Evolutionary conservation across 2,888 invertebrate genomes (phyloP).

Genomic region (Microctonus hyperodae): DNA sequence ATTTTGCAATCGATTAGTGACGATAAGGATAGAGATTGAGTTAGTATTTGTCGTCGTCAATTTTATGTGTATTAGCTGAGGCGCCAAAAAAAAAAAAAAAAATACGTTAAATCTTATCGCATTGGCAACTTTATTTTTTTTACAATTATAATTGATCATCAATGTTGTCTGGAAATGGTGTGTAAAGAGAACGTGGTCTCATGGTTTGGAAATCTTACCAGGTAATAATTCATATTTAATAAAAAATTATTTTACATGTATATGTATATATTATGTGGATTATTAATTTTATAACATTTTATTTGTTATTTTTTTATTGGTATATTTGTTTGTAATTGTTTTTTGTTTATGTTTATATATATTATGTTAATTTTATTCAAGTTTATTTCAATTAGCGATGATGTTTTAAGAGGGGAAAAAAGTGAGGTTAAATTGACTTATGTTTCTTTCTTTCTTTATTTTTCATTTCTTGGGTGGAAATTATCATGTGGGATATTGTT

Average conservation of each 20-base stretch:
- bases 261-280: background rate
- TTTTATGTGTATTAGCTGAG: background rate
- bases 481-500: too few relatives aligned
- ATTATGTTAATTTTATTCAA: background rate
- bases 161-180: slow-evolving; percentile 89
- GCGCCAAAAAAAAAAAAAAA: slow-evolving; percentile 1
- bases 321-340: too few relatives aligned
- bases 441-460: too few relatives aligned
- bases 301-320: background rate
- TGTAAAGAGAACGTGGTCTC: slow-evolving; percentile 95
- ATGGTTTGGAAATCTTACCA: slow-evolving; percentile 89
- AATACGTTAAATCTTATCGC: slow-evolving; percentile 31
- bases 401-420: background rate
- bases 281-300: background rate
- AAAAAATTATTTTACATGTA: background rate
- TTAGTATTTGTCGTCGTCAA: background rate
- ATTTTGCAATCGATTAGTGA: slow-evolving; percentile 16
- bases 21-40: background rate
- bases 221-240: slow-evolving; percentile 51
- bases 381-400: background rate
- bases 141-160: slow-evolving; percentile 61
- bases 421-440: background rate
- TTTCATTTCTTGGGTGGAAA: too few relatives aligned
- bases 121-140: slow-evolving; percentile 56
- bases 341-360: background rate